Conservation (phyloP, 2,113 vertebrate species). For the Ochotona curzoniae region DNA sequence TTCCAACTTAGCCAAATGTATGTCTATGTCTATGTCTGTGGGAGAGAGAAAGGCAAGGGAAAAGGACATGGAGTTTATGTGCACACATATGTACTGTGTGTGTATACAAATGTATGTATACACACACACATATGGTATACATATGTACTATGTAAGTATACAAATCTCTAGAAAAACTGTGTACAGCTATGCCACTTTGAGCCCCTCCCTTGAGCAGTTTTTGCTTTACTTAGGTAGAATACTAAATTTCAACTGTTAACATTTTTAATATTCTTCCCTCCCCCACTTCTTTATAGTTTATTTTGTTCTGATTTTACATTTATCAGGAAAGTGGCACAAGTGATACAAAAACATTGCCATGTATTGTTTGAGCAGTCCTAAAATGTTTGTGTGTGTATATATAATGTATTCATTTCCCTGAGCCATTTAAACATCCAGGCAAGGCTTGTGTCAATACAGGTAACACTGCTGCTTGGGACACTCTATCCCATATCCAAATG, state of each 20-base stretch:
- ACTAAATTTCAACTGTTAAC: background rate
- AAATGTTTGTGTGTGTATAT: background rate
- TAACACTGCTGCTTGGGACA: too few relatives aligned
- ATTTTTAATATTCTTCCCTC: background rate
- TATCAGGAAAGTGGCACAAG: background rate
- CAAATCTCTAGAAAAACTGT: background rate
- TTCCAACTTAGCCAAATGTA: background rate
- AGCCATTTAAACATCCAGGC: background rate
- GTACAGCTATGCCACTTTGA: background rate
- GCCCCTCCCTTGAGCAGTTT: conserved; percentile 3
- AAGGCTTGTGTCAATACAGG: background rate
- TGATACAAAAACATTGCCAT: background rate
- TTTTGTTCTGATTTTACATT: conserved; percentile 2
- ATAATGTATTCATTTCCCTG: background rate
- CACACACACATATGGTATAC: background rate
- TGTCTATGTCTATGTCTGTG: background rate
- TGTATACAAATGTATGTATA: background rate
- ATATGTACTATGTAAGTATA: background rate
- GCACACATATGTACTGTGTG: background rate
- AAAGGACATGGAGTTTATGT: background rate
- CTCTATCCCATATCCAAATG: too few relatives aligned
- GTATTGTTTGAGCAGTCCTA: background rate
- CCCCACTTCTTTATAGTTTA: background rate
- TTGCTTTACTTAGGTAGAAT: background rate
- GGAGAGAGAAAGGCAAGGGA: background rate